Evolutionary conservation across 2,888 invertebrate genomes (phyloP).

Genomic region (Acholoe squamosa): DNA sequence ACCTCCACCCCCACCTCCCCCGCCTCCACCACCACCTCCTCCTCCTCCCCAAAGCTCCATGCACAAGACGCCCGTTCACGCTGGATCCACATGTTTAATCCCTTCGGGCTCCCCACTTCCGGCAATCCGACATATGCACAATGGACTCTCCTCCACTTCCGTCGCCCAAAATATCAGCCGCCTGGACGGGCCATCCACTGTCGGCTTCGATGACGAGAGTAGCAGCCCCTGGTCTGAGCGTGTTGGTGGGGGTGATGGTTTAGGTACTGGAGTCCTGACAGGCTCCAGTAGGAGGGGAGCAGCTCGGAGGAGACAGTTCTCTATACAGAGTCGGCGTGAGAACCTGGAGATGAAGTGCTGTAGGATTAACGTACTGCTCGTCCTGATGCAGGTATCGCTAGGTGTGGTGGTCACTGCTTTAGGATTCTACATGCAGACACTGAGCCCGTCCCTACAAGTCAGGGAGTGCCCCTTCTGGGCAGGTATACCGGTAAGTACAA

Average conservation of each 20-base stretch:
- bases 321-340: constrained; percentile 58
- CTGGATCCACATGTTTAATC: neutral
- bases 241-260: neutral
- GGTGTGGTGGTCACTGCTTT: constrained; percentile 73
- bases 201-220: constrained; percentile 13
- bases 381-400: constrained; percentile 72
- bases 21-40: neutral
- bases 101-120: constrained; percentile 16
- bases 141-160: constrained; percentile 65
- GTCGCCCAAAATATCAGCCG: constrained; percentile 65
- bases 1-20: neutral
- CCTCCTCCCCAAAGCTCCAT: neutral
- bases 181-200: constrained; percentile 58
- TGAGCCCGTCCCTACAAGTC: constrained; percentile 71
- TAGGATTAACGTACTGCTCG: constrained; percentile 73
- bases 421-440: constrained; percentile 73
- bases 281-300: neutral
- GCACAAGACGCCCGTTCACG: neutral
- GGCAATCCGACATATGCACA: constrained; percentile 64
- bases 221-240: neutral
- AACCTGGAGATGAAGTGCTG: constrained; percentile 71
- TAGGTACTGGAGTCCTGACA: neutral
- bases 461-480: constrained; percentile 75
- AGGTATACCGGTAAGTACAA: constrained; percentile 76
- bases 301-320: constrained; percentile 1